A percentile compares a stretch with the other conserved stretches of the same genome.
phyloP scores from a whole-genome alignment of 2,888 invertebrate genomes.

The Machimus rusticus region DNA sequence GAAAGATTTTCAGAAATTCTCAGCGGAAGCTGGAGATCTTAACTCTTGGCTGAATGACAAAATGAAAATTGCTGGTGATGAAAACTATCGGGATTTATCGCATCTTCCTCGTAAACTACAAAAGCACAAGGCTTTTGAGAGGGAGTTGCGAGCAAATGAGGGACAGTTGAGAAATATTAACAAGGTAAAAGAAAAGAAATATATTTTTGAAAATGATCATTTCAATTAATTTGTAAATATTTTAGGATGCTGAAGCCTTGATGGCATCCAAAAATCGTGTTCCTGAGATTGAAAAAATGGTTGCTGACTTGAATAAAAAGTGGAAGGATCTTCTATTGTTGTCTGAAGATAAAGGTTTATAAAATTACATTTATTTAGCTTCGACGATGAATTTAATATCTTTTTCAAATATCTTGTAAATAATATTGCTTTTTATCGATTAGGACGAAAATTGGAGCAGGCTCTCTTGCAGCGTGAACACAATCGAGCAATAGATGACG shows the following conservation, averaged over 20 bases:
- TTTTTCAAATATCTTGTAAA: neutral
- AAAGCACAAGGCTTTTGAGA: conserved; percentile 96
- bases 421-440: neutral
- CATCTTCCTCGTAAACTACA: conserved; percentile 92
- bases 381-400: too few relatives aligned
- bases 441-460: conserved; percentile 80
- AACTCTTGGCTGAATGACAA: conserved; percentile 92
- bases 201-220: neutral
- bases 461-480: conserved; percentile 84
- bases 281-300: conserved; percentile 72
- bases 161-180: conserved; percentile 87
- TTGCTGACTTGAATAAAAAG: conserved; percentile 75
- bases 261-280: conserved; percentile 75
- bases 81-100: conserved; percentile 88
- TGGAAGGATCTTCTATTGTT: conserved; percentile 79
- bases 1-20: conserved; percentile 90
- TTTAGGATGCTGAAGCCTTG: conserved; percentile 72
- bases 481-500: conserved; percentile 86
- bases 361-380: neutral
- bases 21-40: conserved; percentile 90
- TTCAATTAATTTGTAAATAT: conserved; percentile 4
- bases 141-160: conserved; percentile 93
- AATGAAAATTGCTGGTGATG: conserved; percentile 87
- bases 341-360: conserved; percentile 66
- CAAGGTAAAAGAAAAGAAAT: conserved; percentile 65